phyloP scores from a whole-genome alignment of 2,888 invertebrate genomes.

The Cabera pusaria region DNA sequence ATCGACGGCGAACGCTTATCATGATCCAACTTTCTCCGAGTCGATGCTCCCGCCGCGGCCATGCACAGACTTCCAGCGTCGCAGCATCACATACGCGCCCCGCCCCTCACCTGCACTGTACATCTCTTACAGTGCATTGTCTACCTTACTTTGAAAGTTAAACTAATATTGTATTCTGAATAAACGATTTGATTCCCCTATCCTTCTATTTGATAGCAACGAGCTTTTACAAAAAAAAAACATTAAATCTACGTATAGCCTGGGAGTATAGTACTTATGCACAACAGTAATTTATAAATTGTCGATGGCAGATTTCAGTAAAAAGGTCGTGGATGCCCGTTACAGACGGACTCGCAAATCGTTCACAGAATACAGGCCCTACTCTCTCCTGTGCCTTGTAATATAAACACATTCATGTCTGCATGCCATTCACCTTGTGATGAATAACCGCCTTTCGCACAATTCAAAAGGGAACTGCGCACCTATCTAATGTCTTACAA shows the following conservation, averaged over 20 bases:
- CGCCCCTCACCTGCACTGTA: slow-evolving; percentile 20
- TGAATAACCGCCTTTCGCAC: slow-evolving; percentile 56
- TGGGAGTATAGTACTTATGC: no score
- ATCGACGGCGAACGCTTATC: slow-evolving; percentile 68
- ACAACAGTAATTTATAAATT: no score
- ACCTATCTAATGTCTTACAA: slow-evolving; percentile 62
- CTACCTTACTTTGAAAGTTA: no score
- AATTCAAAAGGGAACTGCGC: slow-evolving; percentile 63
- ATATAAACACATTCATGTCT: slow-evolving; percentile 25
- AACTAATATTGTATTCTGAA: no score
- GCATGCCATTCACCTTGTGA: slow-evolving; percentile 25
- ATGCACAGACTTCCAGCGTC: slow-evolving; percentile 35
- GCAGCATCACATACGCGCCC: slow-evolving; percentile 39
- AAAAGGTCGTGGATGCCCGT: slow-evolving; percentile 27
- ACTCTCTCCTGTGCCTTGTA: slow-evolving; percentile 20
- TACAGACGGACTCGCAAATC: slow-evolving; percentile 25
- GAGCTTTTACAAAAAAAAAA: no score
- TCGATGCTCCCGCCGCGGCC: slow-evolving; percentile 43
- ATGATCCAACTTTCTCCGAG: slow-evolving; percentile 76
- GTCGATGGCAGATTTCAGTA: slow-evolving; percentile 24
- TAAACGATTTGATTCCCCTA: no score
- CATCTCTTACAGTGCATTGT: no score
- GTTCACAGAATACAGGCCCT: slow-evolving; percentile 33
- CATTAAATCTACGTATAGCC: no score
- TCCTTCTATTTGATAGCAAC: no score